Percentiles rank a stretch among this genome's conserved stretches.
Evolutionary conservation across 2,888 invertebrate genomes (phyloP).

Genomic region (Diarsia mendica): DNA sequence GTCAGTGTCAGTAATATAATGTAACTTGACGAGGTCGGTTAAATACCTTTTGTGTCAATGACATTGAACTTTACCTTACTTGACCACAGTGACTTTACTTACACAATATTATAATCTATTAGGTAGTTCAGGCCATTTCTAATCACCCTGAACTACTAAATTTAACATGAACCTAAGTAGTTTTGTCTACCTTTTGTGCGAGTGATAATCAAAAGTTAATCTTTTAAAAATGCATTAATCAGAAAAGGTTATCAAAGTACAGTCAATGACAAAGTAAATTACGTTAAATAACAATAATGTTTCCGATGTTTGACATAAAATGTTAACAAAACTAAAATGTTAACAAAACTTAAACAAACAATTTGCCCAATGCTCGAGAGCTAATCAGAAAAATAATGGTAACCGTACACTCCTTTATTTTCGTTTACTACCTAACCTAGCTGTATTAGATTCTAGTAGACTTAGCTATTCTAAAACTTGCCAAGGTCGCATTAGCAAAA

Average conservation of each 20-base stretch:
- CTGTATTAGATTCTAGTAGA: neutral
- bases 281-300: neutral
- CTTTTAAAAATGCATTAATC: neutral
- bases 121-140: too few species aligned
- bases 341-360: too few species aligned
- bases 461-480: neutral
- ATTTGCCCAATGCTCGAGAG: too few species aligned
- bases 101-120: neutral
- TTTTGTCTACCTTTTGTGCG: too few species aligned
- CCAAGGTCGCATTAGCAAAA: neutral
- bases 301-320: neutral
- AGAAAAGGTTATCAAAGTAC: slow-evolving; percentile 4
- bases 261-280: neutral
- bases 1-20: neutral
- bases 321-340: too few species aligned
- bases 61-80: neutral
- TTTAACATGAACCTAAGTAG: too few species aligned
- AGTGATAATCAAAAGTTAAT: neutral
- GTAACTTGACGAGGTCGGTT: neutral
- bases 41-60: neutral
- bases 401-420: neutral
- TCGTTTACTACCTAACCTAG: neutral
- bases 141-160: too few species aligned
- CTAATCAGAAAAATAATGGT: too few species aligned
- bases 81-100: neutral